Evolutionary conservation across 2,888 invertebrate species (phyloP), one percentile per base, ranked within the genome.

Genomic region (Ormyrus rosae): DNA sequence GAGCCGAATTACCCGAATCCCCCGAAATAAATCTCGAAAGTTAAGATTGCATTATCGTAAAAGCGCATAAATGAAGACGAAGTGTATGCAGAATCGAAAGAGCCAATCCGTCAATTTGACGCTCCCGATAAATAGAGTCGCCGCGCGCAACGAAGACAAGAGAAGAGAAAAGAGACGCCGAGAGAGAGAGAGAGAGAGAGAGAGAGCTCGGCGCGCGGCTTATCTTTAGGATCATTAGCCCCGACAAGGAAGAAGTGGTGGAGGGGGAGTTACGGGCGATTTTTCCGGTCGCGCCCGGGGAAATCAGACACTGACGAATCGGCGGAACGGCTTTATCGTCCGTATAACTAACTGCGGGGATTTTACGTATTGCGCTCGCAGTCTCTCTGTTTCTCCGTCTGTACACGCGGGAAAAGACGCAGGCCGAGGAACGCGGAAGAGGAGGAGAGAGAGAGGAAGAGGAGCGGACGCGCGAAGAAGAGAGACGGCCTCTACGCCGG

Each of bases 301-400:
- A 82, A 81, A 81, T 82, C 82, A 82, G 82, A 81, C 81, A 71
- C 82, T 81, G 81, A 82, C 82, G 82, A 82, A 82, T 81, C 72
- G 82, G 79, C 76, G 82, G 76, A 82, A 81, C 81, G 76, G 76
- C 70, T 82, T 82, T 82, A 82, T 82, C 82, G 82, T 73, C 81
- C 81, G 82, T 76, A 73, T 82, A 81, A 82, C 82, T 82, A 82
- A 82, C 82, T 82, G 79, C 79, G 51, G 78, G 76, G 78, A 81
- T 79, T 81, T 78, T 78, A 80, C 78, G 82, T 80, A 82, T 80
- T 74, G 80, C 76, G 58, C 63, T 48, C 51, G 48, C 65, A 70
- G 65, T 63, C 69, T 79, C 74, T 64, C 48, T 11, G 7, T 19
- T 6, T 60, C 51, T 56, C 53, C 61, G 69, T 74, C 46, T 65